Conservation (phyloP, 2,797 vertebrate species). For the Monodelphis domestica region DNA sequence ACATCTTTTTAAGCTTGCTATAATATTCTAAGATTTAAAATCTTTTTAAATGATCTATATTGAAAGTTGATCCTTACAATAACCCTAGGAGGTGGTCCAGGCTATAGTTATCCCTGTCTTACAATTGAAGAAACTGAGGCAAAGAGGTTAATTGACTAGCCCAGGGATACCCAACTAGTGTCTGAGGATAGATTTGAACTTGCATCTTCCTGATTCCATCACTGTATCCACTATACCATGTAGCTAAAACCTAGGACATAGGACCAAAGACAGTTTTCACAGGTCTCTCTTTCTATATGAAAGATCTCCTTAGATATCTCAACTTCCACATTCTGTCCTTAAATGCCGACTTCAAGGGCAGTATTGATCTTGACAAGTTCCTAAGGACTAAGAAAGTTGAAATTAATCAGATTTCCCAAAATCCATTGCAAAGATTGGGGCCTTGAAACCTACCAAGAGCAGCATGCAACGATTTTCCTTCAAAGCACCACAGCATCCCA, state of each 20-base stretch:
- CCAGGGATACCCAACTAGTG: not conserved
- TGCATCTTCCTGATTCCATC: not conserved
- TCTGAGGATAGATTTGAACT: not conserved
- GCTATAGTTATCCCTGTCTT: not conserved
- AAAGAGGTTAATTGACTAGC: not conserved
- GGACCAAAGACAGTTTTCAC: not conserved
- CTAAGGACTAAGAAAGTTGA: not conserved
- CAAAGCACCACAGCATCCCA: slow-evolving; percentile 92
- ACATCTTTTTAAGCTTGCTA: not conserved
- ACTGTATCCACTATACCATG: not conserved
- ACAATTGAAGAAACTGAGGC: not conserved
- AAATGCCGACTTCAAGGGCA: not conserved
- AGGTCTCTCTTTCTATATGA: not conserved
- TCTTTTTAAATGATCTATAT: not conserved
- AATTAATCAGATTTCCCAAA: not conserved
- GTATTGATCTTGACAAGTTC: not conserved
- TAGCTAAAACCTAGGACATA: not conserved
- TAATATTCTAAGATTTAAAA: not conserved
- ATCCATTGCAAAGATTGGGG: not conserved
- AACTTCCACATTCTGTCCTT: slow-evolving; percentile 4
- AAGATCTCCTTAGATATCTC: not conserved
- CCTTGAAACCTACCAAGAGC: slow-evolving; percentile 86
- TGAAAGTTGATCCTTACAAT: not conserved
- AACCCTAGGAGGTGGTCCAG: not conserved
- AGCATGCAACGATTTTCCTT: slow-evolving; percentile 92